Evolutionary conservation across 2,797 vertebrate species (phyloP).

Genomic region (Phoeniculus purpureus): DNA sequence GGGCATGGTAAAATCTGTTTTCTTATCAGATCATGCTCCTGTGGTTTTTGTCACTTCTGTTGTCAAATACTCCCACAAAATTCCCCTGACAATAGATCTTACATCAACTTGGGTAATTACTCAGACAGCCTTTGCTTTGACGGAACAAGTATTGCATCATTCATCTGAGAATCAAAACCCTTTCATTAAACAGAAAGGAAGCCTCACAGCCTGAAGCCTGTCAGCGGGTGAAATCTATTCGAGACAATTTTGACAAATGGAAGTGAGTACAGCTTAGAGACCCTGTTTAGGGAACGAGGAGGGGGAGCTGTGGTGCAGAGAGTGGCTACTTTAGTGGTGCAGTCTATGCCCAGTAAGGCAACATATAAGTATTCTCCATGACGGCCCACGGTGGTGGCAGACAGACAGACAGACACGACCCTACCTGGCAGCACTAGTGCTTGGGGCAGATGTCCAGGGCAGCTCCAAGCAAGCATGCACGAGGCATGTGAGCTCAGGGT

Average conservation of each 20-base stretch:
- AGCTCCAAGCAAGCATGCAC: accelerated
- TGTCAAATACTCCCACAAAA: constrained; percentile 38
- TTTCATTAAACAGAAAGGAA: background rate
- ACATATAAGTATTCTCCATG: accelerated
- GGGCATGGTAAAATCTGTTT: constrained; percentile 36
- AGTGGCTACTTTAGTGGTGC: background rate
- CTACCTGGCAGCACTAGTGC: background rate
- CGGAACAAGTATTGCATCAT: constrained; percentile 28
- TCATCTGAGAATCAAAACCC: background rate
- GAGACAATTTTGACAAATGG: background rate
- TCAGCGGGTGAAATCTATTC: background rate
- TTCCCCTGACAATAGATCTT: constrained; percentile 28
- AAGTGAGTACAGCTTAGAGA: background rate
- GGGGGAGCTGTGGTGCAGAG: background rate
- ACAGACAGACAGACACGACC: accelerated
- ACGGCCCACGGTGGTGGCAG: accelerated
- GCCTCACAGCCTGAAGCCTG: background rate
- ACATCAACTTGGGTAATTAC: constrained; percentile 41
- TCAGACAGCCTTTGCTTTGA: constrained; percentile 8
- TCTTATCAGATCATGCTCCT: constrained; percentile 44
- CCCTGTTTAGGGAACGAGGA: accelerated
- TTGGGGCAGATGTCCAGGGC: background rate
- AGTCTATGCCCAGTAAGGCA: background rate
- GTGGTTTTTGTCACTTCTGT: constrained; percentile 34
- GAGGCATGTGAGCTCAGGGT: background rate